Percentiles rank a stretch among this genome's conserved stretches.
Conservation (phyloP, 2,797 vertebrate genomes). For the Sebastes kiyomatsui region DNA sequence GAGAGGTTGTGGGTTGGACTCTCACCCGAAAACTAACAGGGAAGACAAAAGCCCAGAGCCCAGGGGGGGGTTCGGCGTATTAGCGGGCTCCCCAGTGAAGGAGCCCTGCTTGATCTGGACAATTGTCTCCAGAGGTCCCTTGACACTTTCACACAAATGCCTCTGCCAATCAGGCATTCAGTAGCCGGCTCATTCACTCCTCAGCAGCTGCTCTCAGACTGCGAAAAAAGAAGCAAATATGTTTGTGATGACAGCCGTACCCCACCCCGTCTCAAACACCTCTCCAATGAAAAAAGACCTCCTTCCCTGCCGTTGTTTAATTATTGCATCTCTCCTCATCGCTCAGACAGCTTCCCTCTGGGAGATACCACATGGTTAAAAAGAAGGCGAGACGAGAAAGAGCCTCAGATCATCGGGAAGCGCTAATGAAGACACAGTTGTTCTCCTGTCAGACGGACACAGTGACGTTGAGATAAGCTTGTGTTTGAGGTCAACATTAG, state of each 20-base stretch:
- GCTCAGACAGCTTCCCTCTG: constrained; percentile 14
- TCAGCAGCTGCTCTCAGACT: constrained; percentile 72
- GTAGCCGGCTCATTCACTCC: constrained; percentile 60
- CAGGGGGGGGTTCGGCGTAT: constrained; percentile 1
- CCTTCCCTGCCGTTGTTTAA: constrained; percentile 22
- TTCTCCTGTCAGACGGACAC: constrained; percentile 17
- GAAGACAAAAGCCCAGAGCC: constrained; percentile 58
- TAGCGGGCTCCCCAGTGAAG: constrained; percentile 51
- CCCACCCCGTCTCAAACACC: constrained; percentile 5
- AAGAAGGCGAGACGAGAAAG: constrained; percentile 25
- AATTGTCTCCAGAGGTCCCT: constrained; percentile 75
- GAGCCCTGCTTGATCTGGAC: constrained; percentile 66
- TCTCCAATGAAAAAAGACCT: background rate
- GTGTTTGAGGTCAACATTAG: background rate
- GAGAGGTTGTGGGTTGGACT: constrained; percentile 37
- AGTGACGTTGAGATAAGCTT: background rate
- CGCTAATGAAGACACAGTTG: constrained; percentile 48
- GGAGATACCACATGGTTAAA: constrained; percentile 11
- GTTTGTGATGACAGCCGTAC: constrained; percentile 55
- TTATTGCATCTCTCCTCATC: constrained; percentile 34
- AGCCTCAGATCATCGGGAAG: constrained; percentile 6
- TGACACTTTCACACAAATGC: constrained; percentile 73
- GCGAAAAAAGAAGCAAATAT: constrained; percentile 52
- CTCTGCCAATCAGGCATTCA: constrained; percentile 79
- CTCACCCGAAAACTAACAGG: constrained; percentile 45